These are phyloP conservation scores for Coelopa frigida DNA, from an alignment of 1,140 invertebrate genomes.

Conservation along the genomic window DNA sequence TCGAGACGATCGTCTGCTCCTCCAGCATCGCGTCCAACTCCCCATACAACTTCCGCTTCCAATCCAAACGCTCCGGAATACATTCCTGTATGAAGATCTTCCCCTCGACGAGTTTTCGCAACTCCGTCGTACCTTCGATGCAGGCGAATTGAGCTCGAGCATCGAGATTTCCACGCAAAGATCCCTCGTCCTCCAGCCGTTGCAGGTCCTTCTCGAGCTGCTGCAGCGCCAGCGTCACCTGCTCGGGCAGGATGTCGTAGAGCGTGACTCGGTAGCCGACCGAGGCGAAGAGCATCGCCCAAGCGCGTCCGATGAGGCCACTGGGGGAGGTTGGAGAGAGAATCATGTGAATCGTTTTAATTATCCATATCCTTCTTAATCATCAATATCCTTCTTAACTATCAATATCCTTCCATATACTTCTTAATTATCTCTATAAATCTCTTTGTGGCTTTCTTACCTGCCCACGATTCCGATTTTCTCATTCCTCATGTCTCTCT, in stretches of 20 bases:
- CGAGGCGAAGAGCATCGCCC: conserved; percentile 90
- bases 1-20: conserved; percentile 68
- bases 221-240: conserved; percentile 62
- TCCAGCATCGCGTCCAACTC: conserved; percentile 68
- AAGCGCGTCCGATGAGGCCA: conserved; percentile 87
- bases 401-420: too few relatives aligned
- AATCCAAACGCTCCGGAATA: conserved; percentile 79
- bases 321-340: too few relatives aligned
- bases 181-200: conserved; percentile 59
- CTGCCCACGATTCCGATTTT: conserved; percentile 63
- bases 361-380: too few relatives aligned
- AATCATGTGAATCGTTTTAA: too few relatives aligned
- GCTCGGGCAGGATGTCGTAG: conserved; percentile 72
- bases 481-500: conserved; percentile 39
- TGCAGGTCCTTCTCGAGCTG: conserved; percentile 68
- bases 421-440: too few relatives aligned
- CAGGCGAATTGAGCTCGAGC: conserved; percentile 66
- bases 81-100: conserved; percentile 82
- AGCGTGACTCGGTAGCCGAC: conserved; percentile 79
- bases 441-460: neutral
- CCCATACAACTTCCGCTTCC: conserved; percentile 74
- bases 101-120: conserved; percentile 58
- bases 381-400: too few relatives aligned
- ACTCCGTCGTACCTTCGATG: conserved; percentile 62
- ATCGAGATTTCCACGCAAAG: conserved; percentile 64